Conservation (phyloP, 2,888 invertebrate species). For the Antheraea yamamai region DNA sequence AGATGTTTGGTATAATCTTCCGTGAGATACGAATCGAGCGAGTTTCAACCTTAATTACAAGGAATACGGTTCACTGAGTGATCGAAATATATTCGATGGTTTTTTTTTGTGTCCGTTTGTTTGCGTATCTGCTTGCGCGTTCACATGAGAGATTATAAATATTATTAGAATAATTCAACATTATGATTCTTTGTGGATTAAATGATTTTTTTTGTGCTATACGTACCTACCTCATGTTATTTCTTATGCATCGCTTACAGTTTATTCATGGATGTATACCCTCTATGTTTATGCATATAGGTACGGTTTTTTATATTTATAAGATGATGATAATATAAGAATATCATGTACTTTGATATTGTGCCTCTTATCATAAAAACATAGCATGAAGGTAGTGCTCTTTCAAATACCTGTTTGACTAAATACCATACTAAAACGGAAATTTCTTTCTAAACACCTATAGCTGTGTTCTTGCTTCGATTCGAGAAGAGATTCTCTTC, state of each 20-base stretch:
- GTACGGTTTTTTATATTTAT: not conserved
- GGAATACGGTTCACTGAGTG: slow-evolving; percentile 16
- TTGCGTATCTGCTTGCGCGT: slow-evolving; percentile 41
- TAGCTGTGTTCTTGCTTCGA: too few relatives aligned
- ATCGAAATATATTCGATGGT: not conserved
- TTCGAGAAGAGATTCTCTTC: too few relatives aligned
- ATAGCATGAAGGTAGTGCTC: too few relatives aligned
- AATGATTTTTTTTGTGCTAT: slow-evolving; percentile 31
- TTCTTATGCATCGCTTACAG: not conserved
- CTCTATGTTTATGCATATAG: not conserved
- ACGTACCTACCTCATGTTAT: not conserved
- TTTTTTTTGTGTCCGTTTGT: slow-evolving; percentile 22
- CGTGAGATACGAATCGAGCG: not conserved
- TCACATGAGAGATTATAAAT: slow-evolving; percentile 55
- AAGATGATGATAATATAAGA: not conserved
- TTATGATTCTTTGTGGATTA: slow-evolving; percentile 51
- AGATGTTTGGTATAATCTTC: slow-evolving; percentile 40
- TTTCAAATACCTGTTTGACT: too few relatives aligned
- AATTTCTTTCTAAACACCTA: too few relatives aligned
- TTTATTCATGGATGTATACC: not conserved
- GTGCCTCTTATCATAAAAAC: not conserved
- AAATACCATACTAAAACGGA: too few relatives aligned
- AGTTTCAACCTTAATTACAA: slow-evolving; percentile 11
- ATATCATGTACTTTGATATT: not conserved
- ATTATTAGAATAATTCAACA: slow-evolving; percentile 46